Base-by-base conservation (phyloP, 2,113 vertebrate genomes). In the Nothobranchius furzeri region DNA sequence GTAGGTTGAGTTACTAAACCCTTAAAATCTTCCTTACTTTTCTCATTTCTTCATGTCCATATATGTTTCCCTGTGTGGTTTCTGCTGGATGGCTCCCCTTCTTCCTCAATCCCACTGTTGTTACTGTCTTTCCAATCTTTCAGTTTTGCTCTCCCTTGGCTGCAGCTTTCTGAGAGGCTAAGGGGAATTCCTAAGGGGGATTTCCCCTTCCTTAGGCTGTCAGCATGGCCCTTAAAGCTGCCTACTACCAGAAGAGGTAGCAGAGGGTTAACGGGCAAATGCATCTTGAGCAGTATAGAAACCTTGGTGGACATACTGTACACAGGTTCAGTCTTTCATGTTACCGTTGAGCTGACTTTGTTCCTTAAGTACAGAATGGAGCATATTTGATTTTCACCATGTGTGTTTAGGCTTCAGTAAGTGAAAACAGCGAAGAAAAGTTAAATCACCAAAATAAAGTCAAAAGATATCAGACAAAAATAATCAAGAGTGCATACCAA, bases 181-280 rank as follows among this genome's bases (percentile, higher is more conserved):
- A 76, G 81, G 81, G 83, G 75, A 84, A 83, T 84, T 89, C 83
- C 79, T 77, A 43, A 57, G 60, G 78, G 74, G 77, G 73, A 73
- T 84, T 86, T 88, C 59, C 80, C 66, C 75, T 73, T 60, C 74
- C 85, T 89, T 83, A 83, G 75, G 70, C 79, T 77, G 81, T 85
- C 73, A 83, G 73, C 62, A 73, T 67, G 60, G 69, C 79, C 69
- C 75, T 82, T 82, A 80, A 87, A 75, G 78, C 70, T 37, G 55
- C 63, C 60, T 56, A 17, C 68, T 73, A 67, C 55, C 60, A 74
- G 48, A 75, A 24, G 71, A 37, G 62, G 48, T 24, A 56, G 64
- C 43, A 37, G 42, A 12, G 37, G 12, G 51, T 70, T 46, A 67
- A 66, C 69, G 72, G 49, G 45, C 66, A 59, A 75, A 78, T 66